Evolutionary conservation across 2,797 vertebrate genomes (phyloP), one percentile per base, ranked within the genome.

Genomic region (Pristis pectinata): DNA sequence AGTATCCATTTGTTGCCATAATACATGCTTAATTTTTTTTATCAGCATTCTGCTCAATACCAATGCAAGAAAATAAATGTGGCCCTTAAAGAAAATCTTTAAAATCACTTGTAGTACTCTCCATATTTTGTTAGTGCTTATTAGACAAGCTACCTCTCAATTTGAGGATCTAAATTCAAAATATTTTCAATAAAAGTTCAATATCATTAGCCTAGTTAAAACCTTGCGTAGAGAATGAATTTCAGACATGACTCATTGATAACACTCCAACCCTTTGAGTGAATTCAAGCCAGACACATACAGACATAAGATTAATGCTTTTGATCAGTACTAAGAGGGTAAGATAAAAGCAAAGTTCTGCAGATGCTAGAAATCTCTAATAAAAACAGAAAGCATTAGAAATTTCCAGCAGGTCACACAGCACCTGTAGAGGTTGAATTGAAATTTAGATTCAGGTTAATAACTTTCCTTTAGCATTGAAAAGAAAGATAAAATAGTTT

Each of bases 131-230:
- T 70, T 72, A 22, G 61, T 74, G 37, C 6, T 61, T 70, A 7
- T 49, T 30, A 53, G 27, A 8, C 70, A 74, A 37, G 64, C 70
- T 70, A 70, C 41, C 7, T 72, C 17, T 72, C 22, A 27, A 76
- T 94, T 76, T 41, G 67, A 72, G 44, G 44, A 53, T 74, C 44
- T 93, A 27, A 53, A 93, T 53, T 94, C 44, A 94, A n/a, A 94
- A 53, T 15, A 76, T 74, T 94, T 56, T 94, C 92, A 94, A 92
- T 64, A 9, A 91, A 91, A 74, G 10, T 93, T 74, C 41, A 34
- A 49, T 94, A 53, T 53, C 27, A n/a, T 34, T 72, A 34, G 5
- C 24, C 70, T 7, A 53, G 67, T 30, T 53, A 74, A 93, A 74
- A 49, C 41, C 67, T 72, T 53, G 49, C 0, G n/a, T 44, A 53